Conservation (phyloP, 2,113 vertebrate genomes). For the Chiloscyllium plagiosum region DNA sequence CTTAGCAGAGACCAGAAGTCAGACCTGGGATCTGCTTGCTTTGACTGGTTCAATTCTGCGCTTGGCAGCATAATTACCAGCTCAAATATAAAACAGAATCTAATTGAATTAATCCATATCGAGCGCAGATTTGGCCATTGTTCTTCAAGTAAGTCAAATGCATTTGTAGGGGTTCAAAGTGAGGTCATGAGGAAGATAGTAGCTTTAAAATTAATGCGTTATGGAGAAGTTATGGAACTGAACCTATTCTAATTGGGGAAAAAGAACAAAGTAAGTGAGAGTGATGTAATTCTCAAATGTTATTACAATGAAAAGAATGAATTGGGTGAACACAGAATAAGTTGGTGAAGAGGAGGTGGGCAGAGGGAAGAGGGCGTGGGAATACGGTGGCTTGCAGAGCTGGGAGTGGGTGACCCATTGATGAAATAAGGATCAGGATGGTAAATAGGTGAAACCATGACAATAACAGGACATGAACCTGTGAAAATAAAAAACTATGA, state of each 20-base stretch:
- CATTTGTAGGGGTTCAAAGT: neutral
- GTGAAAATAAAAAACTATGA: neutral
- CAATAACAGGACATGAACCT: neutral
- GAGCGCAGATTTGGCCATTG: conserved; percentile 5
- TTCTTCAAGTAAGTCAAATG: neutral
- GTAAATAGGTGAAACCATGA: neutral
- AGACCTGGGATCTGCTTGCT: neutral
- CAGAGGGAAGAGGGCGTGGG: too few relatives aligned
- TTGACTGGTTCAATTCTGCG: neutral
- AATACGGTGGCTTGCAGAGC: neutral
- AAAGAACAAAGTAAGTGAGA: neutral
- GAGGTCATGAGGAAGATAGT: neutral
- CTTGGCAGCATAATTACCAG: neutral
- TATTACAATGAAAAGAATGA: neutral
- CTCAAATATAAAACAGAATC: neutral
- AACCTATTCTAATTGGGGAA: neutral
- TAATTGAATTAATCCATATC: neutral
- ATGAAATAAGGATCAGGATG: neutral
- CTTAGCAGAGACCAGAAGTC: conserved; percentile 1
- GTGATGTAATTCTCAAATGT: neutral
- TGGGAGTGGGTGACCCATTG: neutral
- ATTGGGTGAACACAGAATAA: neutral
- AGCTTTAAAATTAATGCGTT: neutral
- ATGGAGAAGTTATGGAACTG: neutral
- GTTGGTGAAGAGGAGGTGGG: neutral